phyloP scores from a whole-genome alignment of 35 echinoderm and acorn worm species.

The Apostichopus californicus region DNA sequence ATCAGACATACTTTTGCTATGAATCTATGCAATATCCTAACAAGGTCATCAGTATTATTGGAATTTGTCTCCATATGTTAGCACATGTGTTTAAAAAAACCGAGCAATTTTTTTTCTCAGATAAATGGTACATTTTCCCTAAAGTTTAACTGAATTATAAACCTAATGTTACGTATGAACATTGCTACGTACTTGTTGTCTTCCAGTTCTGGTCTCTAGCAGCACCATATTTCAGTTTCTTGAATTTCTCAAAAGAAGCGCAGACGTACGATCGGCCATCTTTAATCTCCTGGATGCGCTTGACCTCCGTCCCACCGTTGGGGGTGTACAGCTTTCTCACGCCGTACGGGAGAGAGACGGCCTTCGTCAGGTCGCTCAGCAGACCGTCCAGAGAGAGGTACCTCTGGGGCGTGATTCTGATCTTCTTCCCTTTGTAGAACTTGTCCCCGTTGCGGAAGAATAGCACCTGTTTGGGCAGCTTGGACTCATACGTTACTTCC shows the following conservation, averaged over 20 bases:
- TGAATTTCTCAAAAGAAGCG: slow-evolving; percentile 95
- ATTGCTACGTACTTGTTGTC: slow-evolving; percentile 54
- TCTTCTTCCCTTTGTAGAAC: slow-evolving; percentile 88
- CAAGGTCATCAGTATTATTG: too few relatives aligned
- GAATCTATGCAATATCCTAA: too few relatives aligned
- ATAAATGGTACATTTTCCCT: not conserved
- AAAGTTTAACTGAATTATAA: not conserved
- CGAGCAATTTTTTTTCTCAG: too few relatives aligned
- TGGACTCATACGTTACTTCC: slow-evolving; percentile 28
- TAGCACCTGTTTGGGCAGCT: slow-evolving; percentile 61
- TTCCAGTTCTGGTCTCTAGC: slow-evolving; percentile 59
- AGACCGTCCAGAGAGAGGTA: slow-evolving; percentile 79
- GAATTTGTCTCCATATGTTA: too few relatives aligned
- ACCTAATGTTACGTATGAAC: not conserved
- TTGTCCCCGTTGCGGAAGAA: slow-evolving; percentile 96
- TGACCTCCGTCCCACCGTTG: slow-evolving; percentile 29
- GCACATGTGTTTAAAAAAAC: too few relatives aligned
- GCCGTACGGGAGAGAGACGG: slow-evolving; percentile 91
- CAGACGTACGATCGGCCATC: slow-evolving; percentile 90
- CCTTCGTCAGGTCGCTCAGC: slow-evolving; percentile 84
- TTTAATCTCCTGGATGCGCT: slow-evolving; percentile 80
- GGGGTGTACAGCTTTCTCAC: slow-evolving; percentile 88
- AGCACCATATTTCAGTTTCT: slow-evolving; percentile 81
- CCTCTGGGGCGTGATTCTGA: slow-evolving; percentile 83
- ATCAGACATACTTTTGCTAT: too few relatives aligned